phyloP scores from a whole-genome alignment of 2,797 vertebrate species.

The Cyclura pinguis region DNA sequence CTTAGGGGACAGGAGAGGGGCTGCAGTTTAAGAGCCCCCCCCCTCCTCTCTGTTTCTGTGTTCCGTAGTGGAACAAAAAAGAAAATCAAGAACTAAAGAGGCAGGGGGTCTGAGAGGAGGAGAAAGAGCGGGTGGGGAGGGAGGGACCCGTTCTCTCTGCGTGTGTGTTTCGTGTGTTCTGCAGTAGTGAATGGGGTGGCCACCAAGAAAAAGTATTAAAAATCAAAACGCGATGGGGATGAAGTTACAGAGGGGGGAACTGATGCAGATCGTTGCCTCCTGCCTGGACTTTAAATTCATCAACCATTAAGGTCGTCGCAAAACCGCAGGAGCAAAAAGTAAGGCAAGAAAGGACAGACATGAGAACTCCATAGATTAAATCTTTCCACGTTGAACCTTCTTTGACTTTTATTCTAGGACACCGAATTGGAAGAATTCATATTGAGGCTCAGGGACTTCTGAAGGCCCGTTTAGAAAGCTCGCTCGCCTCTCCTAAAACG shows the following conservation, averaged over 20 bases:
- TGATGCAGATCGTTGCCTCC: slow-evolving; percentile 34
- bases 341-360: not conserved
- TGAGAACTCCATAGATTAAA: not conserved
- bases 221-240: slow-evolving; percentile 25
- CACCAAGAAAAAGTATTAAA: not conserved
- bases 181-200: not conserved
- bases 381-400: not conserved
- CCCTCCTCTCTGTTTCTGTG: not conserved
- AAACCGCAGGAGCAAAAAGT: not conserved
- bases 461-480: not conserved
- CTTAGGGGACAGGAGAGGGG: not conserved
- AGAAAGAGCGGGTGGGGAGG: not conserved
- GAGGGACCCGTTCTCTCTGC: not conserved
- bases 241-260: not conserved
- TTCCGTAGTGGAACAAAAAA: not conserved
- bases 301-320: slow-evolving; percentile 46
- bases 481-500: not conserved
- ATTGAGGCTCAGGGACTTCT: not conserved
- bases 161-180: not conserved
- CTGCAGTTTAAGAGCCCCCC: not conserved
- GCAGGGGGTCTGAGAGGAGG: not conserved
- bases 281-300: slow-evolving; percentile 48
- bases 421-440: not conserved
- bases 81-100: not conserved
- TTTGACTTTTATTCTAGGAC: not conserved